phyloP scores from a whole-genome alignment of 2,888 invertebrate species.

The Lasioglossum zephyrum region DNA sequence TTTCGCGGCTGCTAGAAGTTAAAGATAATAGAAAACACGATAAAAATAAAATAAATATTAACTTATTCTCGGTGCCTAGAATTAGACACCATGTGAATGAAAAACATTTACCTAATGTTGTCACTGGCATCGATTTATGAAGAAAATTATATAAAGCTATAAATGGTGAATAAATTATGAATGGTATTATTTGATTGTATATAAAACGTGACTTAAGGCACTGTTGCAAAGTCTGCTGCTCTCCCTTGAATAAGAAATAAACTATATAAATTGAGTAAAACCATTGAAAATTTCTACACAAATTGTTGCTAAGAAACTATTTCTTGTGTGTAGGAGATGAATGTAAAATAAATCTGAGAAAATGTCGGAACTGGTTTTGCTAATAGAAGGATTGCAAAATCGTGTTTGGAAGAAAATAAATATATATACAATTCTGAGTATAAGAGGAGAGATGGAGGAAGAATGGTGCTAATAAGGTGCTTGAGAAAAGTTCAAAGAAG shows the following conservation, averaged over 20 bases:
- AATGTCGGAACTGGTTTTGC: background rate
- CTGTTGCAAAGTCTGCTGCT: background rate
- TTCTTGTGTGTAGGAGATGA: background rate
- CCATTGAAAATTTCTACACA: background rate
- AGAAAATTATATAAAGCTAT: background rate
- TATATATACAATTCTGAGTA: constrained; percentile 27
- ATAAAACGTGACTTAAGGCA: background rate
- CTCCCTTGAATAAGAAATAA: background rate
- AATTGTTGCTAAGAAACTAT: background rate
- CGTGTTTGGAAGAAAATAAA: background rate
- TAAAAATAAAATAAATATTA: background rate
- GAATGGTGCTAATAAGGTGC: constrained; percentile 68
- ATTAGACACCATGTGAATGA: background rate
- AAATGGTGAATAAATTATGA: background rate
- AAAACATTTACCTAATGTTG: too few relatives aligned
- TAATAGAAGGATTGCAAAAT: background rate
- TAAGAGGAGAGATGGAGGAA: constrained; percentile 46
- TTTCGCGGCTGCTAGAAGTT: background rate
- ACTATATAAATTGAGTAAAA: background rate
- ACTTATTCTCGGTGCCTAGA: background rate
- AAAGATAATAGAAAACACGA: background rate
- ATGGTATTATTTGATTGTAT: background rate
- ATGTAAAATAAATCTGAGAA: background rate
- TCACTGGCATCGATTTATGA: background rate
- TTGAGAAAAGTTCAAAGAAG: constrained; percentile 49